phyloP scores from a whole-genome alignment of 2,888 invertebrate species.

The Lasioglossum leucozonium region DNA sequence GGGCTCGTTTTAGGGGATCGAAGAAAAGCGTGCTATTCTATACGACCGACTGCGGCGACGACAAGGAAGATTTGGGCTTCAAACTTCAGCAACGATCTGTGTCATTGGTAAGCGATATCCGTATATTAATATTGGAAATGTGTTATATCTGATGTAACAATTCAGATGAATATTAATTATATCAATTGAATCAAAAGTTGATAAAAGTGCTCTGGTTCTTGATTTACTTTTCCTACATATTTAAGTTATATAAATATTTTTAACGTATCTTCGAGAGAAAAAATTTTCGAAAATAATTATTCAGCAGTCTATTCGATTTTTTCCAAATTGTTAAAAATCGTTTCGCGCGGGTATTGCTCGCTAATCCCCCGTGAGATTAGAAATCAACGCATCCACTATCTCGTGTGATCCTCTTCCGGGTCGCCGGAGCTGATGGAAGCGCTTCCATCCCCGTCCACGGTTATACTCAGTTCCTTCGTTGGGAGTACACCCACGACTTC shows the following conservation, averaged over 20 bases:
- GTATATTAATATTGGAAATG: background rate
- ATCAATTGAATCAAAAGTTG: too few species aligned
- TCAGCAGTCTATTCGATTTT: too few species aligned
- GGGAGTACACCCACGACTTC: slow-evolving; percentile 48
- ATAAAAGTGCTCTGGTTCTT: too few species aligned
- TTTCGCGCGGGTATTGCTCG: slow-evolving; percentile 6
- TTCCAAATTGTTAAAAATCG: background rate
- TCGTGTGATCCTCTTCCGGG: slow-evolving; percentile 50
- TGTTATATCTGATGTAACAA: background rate
- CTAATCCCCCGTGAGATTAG: slow-evolving; percentile 29
- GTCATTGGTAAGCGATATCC: slow-evolving; percentile 77
- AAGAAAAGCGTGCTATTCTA: slow-evolving; percentile 81
- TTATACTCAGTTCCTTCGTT: slow-evolving; percentile 33
- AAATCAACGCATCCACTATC: slow-evolving; percentile 35
- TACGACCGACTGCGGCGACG: slow-evolving; percentile 82
- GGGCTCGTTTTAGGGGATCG: slow-evolving; percentile 77
- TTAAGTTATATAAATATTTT: too few species aligned
- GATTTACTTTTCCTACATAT: too few species aligned
- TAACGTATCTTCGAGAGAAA: too few species aligned
- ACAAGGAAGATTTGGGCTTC: slow-evolving; percentile 78
- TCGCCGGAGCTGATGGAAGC: slow-evolving; percentile 29
- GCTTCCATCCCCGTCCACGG: slow-evolving; percentile 38
- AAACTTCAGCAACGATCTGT: slow-evolving; percentile 81
- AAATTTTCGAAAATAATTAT: too few species aligned
- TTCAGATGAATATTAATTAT: too few species aligned